Evolutionary conservation across 2,888 invertebrate genomes (phyloP).

Genomic region (Podotricha telesiphe): DNA sequence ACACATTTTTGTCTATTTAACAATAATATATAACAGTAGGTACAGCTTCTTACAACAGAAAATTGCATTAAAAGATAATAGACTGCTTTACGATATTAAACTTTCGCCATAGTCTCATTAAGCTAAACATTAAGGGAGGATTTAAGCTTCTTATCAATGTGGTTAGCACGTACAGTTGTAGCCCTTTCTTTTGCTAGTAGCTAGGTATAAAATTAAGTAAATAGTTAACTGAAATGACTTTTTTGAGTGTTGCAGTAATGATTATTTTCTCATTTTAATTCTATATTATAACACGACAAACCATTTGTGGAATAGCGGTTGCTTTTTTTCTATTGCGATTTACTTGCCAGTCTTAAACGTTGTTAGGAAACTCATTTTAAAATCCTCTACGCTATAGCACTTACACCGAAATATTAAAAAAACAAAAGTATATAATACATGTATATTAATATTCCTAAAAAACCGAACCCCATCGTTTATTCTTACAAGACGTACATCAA

Average conservation of each 20-base stretch:
- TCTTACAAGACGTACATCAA: constrained; percentile 65
- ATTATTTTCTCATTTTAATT: too few species aligned
- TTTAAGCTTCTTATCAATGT: constrained; percentile 23
- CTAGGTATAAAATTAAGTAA: background rate
- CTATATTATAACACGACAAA: background rate
- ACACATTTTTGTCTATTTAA: background rate
- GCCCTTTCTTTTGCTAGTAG: constrained; percentile 4
- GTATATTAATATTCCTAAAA: constrained; percentile 23
- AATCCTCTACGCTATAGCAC: constrained; percentile 1
- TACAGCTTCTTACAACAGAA: background rate
- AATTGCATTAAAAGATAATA: background rate
- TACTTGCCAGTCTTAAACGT: background rate
- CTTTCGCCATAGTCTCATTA: constrained; percentile 26
- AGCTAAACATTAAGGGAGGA: constrained; percentile 18
- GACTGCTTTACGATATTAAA: background rate
- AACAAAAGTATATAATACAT: background rate
- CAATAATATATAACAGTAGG: background rate
- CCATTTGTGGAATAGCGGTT: background rate
- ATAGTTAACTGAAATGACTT: too few species aligned
- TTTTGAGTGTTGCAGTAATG: too few species aligned
- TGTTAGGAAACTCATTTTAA: background rate
- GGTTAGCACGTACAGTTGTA: constrained; percentile 12
- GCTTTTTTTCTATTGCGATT: too few species aligned
- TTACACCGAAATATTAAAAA: constrained; percentile 4
- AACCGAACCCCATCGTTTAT: constrained; percentile 41